Conservation (phyloP, 2,797 vertebrate genomes). For the Oreortyx pictus region DNA sequence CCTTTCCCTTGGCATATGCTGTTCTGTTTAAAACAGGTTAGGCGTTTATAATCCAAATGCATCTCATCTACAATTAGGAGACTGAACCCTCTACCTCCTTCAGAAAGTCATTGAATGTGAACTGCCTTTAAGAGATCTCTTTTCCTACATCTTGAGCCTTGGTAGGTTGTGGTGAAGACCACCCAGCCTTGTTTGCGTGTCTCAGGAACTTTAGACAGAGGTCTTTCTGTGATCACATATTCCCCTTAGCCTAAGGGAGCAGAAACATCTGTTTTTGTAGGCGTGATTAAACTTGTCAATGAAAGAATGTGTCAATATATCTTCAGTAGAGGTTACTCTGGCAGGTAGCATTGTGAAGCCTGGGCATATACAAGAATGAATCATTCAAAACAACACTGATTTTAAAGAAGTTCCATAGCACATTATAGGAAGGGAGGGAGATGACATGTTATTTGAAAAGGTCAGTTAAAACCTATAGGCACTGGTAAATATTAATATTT, state of each 20-base stretch:
- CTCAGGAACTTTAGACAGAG: not conserved
- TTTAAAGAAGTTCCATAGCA: constrained; percentile 33
- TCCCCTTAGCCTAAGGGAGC: not conserved
- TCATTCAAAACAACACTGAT: constrained; percentile 50
- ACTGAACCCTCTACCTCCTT: not conserved
- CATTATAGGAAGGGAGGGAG: constrained; percentile 19
- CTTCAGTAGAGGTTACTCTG: constrained; percentile 2
- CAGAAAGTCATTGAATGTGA: not conserved
- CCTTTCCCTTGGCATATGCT: not conserved
- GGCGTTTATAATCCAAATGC: not conserved
- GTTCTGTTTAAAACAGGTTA: not conserved
- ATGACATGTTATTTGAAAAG: constrained; percentile 75
- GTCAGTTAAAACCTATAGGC: constrained; percentile 70
- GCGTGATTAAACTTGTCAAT: not conserved
- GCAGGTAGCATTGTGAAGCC: not conserved
- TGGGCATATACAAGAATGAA: constrained; percentile 46
- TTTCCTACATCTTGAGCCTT: not conserved
- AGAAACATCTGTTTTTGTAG: not conserved
- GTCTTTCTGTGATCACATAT: not conserved
- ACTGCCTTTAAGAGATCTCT: not conserved
- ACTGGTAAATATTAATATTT: constrained; percentile 79
- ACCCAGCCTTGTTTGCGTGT: not conserved
- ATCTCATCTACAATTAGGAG: not conserved
- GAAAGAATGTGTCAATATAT: not conserved
- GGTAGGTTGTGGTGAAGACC: not conserved